Base-by-base conservation (phyloP, 1,140 invertebrate genomes). In the Helicoverpa armigera region DNA sequence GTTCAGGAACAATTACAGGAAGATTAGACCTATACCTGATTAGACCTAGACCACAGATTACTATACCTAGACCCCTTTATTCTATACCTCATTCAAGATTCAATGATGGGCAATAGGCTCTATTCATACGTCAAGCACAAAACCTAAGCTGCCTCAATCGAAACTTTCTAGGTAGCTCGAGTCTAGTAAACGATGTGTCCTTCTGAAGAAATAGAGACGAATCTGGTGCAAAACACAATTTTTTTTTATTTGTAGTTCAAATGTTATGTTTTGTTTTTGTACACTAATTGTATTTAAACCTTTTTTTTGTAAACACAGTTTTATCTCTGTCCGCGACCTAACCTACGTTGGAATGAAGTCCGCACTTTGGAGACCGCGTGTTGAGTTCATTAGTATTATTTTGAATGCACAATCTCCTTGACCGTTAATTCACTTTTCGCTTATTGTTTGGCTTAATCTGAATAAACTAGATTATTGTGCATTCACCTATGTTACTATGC, bases 281-380 rank as follows among this genome's bases (percentile, higher is more conserved):
- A 58, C 9, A 18, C 16, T 18, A 18, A 58, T n/a, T 58, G 10
- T 16, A 65, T 31, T 13, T 65, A 51, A 51, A 23, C 13, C 29
- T 54, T 31, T 70, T 67, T 29, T n/a, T 67, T 67, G 2, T 48
- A 67, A 43, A 48, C n/a, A 69, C 5, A 48, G 12, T 50, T 56
- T 73, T 73, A 73, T 73, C 70, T 58, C 2, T 58, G 70, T 73
- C 54, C 70, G 9, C 31, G 10, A 73, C 35, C 31, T 58, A 51
- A 73, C 70, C 70, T 73, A 58, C 53, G 14, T 43, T 43, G 50
- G 14, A 43, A 12, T 35, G 13, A n/a, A 73, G 48, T 58, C 31
- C 70, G 70, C 16, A 31, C 23, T 54, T 18, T 72, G 7, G 23
- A 54, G 69, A 73, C 70, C 69, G 18, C 48, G 48, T 14, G 10